Evolutionary conservation across 1,140 invertebrate species (phyloP), one percentile per base, ranked within the genome.

Genomic region (Cotesia chilonis): DNA sequence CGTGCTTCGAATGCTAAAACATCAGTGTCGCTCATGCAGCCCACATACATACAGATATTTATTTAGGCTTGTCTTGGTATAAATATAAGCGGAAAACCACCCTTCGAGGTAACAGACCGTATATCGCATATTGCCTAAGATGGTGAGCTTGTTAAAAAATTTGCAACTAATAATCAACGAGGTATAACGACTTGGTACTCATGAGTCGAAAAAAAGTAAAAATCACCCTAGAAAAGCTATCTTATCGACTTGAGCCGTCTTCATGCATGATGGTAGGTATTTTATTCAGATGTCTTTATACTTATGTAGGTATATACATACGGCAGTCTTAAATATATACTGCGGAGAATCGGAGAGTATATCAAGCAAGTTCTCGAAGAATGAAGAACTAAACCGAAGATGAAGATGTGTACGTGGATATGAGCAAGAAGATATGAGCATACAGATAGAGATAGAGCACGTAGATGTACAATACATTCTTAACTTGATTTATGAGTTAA

Each of bases 401-500:
- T 17, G 12, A n/a, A 55, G 54, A 55, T 55, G 54, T 55, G 47
- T 54, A 66, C 41, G 41, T 7, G 55, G 37, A 69, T 68, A 78
- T 75, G 68, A 61, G 69, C 74, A 78, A 74, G 68, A 75, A 74
- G 72, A 74, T 63, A 64, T 55, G 52, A n/a, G 5, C 36, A 72
- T 55, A 52, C 59, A 54, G 70, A 7, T 28, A 12, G 4, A 35
- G 17, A 60, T 60, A 28, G 7, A 60, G 36, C 37, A 4, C 4
- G n/a, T 37, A 4, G 6, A 37, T 37, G 36, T 63, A 37, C 12
- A 37, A 63, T 63, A 63, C 28, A 37, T 12, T 38, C 35, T 12
- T 63, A 35, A n/a, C 10, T 81, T 85, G 85, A 86, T 86, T 87
- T 86, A 86, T 85, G 82, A 74, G 82, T 84, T 84, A 87, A 86